phyloP scores from a whole-genome alignment of 2,888 invertebrate species.

The Tridacna gigas region DNA sequence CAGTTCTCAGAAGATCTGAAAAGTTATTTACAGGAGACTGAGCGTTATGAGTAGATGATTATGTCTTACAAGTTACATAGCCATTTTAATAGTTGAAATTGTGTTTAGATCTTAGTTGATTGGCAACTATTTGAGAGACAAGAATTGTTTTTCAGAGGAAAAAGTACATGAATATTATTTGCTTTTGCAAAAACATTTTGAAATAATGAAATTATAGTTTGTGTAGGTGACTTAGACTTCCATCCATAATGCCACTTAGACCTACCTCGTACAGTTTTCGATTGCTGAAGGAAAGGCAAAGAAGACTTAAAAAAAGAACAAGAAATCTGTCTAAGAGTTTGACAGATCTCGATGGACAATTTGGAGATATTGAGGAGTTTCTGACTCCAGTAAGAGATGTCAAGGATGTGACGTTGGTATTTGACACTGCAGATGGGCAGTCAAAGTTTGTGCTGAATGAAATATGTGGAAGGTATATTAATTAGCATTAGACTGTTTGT shows the following conservation, averaged over 20 bases:
- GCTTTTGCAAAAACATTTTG: too few species aligned
- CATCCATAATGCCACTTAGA: slow-evolving; percentile 12
- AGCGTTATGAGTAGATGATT: too few species aligned
- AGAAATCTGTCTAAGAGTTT: slow-evolving; percentile 21
- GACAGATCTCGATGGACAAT: slow-evolving; percentile 12
- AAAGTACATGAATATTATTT: too few species aligned
- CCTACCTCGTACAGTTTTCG: slow-evolving; percentile 24
- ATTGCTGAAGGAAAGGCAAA: background rate
- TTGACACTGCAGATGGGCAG: slow-evolving; percentile 30
- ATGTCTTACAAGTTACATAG: too few species aligned
- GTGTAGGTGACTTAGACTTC: too few species aligned
- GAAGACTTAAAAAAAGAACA: background rate
- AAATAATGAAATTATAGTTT: too few species aligned
- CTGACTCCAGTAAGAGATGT: slow-evolving; percentile 5
- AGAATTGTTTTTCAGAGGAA: too few species aligned
- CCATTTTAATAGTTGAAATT: too few species aligned
- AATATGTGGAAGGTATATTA: slow-evolving; percentile 59
- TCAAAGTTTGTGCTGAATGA: slow-evolving; percentile 44
- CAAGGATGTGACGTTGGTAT: slow-evolving; percentile 23
- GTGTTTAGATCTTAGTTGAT: too few species aligned
- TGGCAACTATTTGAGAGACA: too few species aligned
- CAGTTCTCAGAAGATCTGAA: too few species aligned
- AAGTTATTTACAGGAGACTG: too few species aligned
- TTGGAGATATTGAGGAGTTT: slow-evolving; percentile 7
- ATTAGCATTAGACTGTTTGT: background rate